phyloP scores from a whole-genome alignment of 1,140 invertebrate genomes.

The Micrasema minimum region DNA sequence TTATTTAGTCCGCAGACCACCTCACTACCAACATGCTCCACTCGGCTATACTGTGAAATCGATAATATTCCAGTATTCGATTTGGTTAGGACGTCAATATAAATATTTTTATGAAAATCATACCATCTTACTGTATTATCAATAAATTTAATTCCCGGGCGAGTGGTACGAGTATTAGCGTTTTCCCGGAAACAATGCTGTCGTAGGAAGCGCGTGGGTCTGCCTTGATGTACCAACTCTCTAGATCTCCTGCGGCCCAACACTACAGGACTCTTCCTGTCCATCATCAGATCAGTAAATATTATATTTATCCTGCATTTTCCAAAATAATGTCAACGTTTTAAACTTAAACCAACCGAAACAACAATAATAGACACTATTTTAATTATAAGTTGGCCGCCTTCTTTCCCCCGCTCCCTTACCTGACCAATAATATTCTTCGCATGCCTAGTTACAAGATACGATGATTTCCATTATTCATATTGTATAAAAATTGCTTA shows the following conservation, averaged over 20 bases:
- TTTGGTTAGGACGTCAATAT: too few relatives aligned
- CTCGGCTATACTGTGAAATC: background rate
- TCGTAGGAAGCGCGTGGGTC: constrained; percentile 31
- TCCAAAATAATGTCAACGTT: too few relatives aligned
- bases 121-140: too few relatives aligned
- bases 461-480: constrained; percentile 14
- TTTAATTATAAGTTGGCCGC: too few relatives aligned
- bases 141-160: too few relatives aligned
- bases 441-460: background rate
- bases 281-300: background rate
- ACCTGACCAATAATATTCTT: background rate
- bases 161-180: constrained; percentile 43
- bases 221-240: background rate
- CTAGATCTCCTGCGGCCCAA: too few relatives aligned
- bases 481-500: constrained; percentile 1
- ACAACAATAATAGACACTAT: too few relatives aligned
- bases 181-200: constrained; percentile 50
- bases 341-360: too few relatives aligned
- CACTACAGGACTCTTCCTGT: too few relatives aligned
- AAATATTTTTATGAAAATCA: too few relatives aligned
- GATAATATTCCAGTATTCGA: too few relatives aligned
- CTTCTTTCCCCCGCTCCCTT: background rate
- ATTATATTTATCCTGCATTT: too few relatives aligned
- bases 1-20: background rate
- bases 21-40: background rate